Conservation (phyloP, 2,113 vertebrate species). For the Sturnus vulgaris region DNA sequence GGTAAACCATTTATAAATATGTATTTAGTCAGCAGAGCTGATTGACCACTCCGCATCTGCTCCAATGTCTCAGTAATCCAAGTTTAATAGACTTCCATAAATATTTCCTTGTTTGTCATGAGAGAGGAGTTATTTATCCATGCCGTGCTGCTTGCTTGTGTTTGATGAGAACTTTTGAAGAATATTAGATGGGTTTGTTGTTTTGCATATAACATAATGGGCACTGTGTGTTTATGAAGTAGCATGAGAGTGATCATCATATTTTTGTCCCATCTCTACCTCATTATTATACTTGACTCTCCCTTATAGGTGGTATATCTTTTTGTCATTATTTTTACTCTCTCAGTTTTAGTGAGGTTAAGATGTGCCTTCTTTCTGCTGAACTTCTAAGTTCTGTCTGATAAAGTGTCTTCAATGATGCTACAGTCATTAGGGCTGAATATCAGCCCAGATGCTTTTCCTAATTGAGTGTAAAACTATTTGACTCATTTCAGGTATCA, state of each 20-base stretch:
- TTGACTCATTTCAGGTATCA: background rate
- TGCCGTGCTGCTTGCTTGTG: background rate
- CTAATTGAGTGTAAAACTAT: background rate
- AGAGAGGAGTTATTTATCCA: background rate
- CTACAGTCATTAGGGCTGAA: background rate
- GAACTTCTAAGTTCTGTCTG: background rate
- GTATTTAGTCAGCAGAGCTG: slow-evolving; percentile 56
- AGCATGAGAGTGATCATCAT: accelerated
- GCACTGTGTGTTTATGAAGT: background rate
- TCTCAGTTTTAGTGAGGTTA: background rate
- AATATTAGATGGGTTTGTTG: background rate
- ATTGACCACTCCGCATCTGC: slow-evolving; percentile 6
- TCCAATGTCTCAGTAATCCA: slow-evolving; percentile 15
- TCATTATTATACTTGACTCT: background rate
- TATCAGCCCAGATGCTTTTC: background rate
- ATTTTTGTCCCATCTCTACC: background rate
- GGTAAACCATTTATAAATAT: slow-evolving; percentile 61
- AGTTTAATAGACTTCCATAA: slow-evolving; percentile 21
- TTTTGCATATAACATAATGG: background rate
- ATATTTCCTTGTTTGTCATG: slow-evolving; percentile 7
- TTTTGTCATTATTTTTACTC: background rate
- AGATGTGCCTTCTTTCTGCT: background rate
- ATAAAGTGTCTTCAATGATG: background rate
- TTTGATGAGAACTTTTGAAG: background rate
- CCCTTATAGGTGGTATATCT: accelerated